Percentiles rank a stretch among this genome's conserved stretches.
These are phyloP conservation scores for Halictus rubicundus DNA, from an alignment of 1,140 invertebrate genomes.

Conservation along the genomic window DNA sequence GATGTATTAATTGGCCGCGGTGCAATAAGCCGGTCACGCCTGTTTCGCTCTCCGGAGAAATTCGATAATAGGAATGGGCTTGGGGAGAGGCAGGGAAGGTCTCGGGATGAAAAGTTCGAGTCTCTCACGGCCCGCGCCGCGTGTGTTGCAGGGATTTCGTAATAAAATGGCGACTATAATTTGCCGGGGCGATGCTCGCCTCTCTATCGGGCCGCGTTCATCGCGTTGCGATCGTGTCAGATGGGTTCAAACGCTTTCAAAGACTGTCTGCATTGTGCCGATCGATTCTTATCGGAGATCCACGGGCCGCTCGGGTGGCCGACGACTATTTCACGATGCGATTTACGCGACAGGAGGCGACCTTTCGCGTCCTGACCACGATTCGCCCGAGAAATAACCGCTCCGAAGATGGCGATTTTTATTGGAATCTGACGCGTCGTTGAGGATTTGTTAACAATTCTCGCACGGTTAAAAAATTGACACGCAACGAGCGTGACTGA, in stretches of 20 bases:
- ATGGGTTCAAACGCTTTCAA: constrained; percentile 27
- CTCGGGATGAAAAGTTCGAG: constrained; percentile 49
- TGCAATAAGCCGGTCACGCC: constrained; percentile 21
- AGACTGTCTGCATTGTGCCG: constrained; percentile 31
- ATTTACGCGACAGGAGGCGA: not conserved
- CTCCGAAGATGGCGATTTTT: too few relatives aligned
- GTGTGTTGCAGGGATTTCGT: constrained; percentile 54
- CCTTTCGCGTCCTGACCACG: too few relatives aligned
- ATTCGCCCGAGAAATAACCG: not conserved
- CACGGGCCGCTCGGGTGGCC: not conserved
- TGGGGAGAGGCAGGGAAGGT: not conserved
- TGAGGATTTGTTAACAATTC: too few relatives aligned
- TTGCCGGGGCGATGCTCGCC: constrained; percentile 57
- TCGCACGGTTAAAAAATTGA: too few relatives aligned
- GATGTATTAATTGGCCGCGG: constrained; percentile 41
- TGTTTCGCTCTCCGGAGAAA: constrained; percentile 17
- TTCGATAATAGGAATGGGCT: constrained; percentile 7
- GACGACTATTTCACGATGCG: not conserved
- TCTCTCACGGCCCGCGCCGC: constrained; percentile 51
- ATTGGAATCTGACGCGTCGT: too few relatives aligned
- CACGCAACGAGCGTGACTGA: too few relatives aligned
- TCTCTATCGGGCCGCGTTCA: constrained; percentile 57
- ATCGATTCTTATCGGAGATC: constrained; percentile 26
- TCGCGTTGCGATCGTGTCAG: constrained; percentile 52
- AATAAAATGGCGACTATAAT: constrained; percentile 55